These are phyloP conservation scores for Scylla paramamosain DNA, from an alignment of 1,140 invertebrate species.

Conservation along the genomic window DNA sequence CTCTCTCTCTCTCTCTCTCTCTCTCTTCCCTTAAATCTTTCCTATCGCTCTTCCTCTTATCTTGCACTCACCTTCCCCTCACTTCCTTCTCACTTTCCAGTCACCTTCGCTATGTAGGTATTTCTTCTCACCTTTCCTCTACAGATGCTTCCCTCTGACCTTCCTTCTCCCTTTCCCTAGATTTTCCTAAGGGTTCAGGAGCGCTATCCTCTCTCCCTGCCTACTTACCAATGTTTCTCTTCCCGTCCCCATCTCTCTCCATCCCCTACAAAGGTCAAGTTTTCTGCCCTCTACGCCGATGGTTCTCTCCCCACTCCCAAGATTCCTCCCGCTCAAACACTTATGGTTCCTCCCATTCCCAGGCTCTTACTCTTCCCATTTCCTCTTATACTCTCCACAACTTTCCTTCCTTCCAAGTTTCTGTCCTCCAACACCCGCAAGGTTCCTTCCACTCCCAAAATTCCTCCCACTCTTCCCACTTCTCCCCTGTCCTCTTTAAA, in stretches of 20 bases:
- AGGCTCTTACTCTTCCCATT: neutral
- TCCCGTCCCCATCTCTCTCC: neutral
- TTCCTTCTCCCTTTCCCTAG: neutral
- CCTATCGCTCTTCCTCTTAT: neutral
- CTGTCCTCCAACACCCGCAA: neutral
- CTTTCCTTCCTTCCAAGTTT: neutral
- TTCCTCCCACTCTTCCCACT: neutral
- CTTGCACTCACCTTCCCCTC: neutral
- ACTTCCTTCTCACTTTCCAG: neutral
- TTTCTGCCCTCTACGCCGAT: neutral
- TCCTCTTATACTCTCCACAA: neutral
- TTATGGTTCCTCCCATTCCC: neutral
- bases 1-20: neutral
- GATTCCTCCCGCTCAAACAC: neutral
- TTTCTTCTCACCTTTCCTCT: neutral
- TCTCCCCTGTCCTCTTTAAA: neutral
- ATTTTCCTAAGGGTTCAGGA: neutral
- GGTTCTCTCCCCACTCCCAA: neutral
- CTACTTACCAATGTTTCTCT: neutral
- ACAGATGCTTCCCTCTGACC: neutral
- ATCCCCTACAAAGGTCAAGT: neutral
- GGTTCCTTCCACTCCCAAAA: neutral
- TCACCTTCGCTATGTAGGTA: neutral
- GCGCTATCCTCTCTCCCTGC: neutral
- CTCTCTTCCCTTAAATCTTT: neutral